Percentiles rank a stretch among this genome's conserved stretches.
Evolutionary conservation across 2,113 vertebrate genomes (phyloP).

Genomic region (Pseudonaja textilis): DNA sequence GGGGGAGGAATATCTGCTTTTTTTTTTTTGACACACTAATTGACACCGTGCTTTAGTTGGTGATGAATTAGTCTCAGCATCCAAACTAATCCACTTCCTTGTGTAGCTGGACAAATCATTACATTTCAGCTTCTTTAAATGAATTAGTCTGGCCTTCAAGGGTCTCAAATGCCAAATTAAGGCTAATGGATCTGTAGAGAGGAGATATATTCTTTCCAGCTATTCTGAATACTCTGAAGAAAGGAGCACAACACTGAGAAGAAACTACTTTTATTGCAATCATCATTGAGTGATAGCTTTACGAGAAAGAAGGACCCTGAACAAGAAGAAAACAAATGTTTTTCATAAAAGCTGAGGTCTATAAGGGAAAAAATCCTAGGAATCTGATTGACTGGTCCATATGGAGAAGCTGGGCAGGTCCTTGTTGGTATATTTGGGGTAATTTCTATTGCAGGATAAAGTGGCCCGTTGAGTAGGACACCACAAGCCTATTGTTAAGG

Average conservation of each 20-base stretch:
- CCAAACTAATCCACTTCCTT: background rate
- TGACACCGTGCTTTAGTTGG: background rate
- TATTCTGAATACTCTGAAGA: background rate
- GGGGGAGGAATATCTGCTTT: background rate
- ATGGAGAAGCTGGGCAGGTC: background rate
- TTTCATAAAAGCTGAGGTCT: background rate
- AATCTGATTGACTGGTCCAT: background rate
- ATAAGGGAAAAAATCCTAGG: background rate
- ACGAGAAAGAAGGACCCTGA: background rate
- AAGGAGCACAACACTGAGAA: background rate
- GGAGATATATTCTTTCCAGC: background rate
- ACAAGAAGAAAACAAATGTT: background rate
- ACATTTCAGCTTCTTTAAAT: background rate
- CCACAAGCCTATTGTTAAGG: background rate
- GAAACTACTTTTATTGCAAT: background rate
- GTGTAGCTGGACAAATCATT: background rate
- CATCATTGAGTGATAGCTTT: background rate
- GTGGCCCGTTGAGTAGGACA: background rate
- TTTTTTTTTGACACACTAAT: background rate
- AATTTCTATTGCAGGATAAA: background rate
- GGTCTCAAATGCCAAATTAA: background rate
- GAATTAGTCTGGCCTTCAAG: background rate
- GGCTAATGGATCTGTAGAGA: background rate
- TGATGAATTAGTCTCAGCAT: background rate
- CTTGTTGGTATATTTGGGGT: background rate